Evolutionary conservation across 2,113 vertebrate species (phyloP), one percentile per base, ranked within the genome.

Genomic region (Archocentrus centrarchus): DNA sequence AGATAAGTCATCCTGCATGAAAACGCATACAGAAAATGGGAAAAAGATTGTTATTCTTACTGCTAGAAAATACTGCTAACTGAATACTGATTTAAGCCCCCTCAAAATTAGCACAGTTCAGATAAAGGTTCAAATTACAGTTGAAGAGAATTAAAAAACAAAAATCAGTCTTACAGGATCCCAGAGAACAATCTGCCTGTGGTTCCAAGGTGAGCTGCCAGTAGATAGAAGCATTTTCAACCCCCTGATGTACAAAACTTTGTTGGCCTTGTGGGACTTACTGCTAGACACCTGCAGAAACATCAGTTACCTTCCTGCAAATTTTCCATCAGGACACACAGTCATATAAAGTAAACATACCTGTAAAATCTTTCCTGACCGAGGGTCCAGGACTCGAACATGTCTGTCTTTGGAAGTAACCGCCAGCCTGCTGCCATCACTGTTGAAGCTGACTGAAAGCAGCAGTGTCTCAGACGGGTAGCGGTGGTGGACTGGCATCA

Each of bases 121-220:
- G 14, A 68, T 35, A 11, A 44, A 47, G 10, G 17, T 11, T 76
- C 20, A 53, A 18, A 44, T 70, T n/a, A 22, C 0, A 59, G 13
- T 17, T 59, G 14, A 60, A 20, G 11, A 39, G 17, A 41, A 22
- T 22, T 2, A 2, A 70, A 27, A 50, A 47, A 41, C 10, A 44
- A 50, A 50, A 41, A 15, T 11, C 2, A 13, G 37, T 77, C 90
- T 92, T 75, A 99, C 98, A 86, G 97, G 96, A 93, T 98, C 95
- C 97, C 97, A 99, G 39, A 99, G 91, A 58, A 95, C 95, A 41
- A 98, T 94, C 91, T 99, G 98, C 88, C 98, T 96, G 64, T 98
- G 97, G 95, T 99, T 99, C 98, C 98, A 99, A 11, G 84, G 86
- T 0, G 98, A 98, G 0, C 90, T 97, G 79, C 98, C 98, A 0